Evolutionary conservation across 2,888 invertebrate species (phyloP).

Genomic region (Trissoscelio sp.): DNA sequence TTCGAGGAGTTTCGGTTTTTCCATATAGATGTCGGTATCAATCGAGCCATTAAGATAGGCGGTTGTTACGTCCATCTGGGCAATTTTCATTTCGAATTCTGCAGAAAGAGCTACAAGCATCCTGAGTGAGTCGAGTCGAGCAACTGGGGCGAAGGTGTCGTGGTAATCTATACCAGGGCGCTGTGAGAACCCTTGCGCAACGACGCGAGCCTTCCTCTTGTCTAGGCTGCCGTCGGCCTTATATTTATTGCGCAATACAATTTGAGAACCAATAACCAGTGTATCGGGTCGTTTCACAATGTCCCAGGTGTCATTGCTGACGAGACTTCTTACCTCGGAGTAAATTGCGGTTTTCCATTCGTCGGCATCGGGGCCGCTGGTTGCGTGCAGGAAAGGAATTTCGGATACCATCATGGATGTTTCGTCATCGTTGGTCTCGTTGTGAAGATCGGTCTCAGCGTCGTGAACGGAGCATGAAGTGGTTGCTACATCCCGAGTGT

Average conservation of each 20-base stretch:
- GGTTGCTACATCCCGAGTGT: no score
- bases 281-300: constrained; percentile 43
- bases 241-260: constrained; percentile 24
- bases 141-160: no score
- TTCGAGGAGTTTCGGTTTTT: background rate
- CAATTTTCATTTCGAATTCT: constrained; percentile 55
- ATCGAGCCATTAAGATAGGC: no score
- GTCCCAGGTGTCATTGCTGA: constrained; percentile 62
- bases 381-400: constrained; percentile 16
- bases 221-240: constrained; percentile 55
- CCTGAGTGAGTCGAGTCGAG: constrained; percentile 49
- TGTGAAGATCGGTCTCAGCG: no score
- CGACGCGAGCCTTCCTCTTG: constrained; percentile 64
- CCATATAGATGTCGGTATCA: no score
- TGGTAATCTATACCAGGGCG: constrained; percentile 63
- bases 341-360: constrained; percentile 44
- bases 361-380: constrained; percentile 4
- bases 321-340: constrained; percentile 53
- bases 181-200: constrained; percentile 47
- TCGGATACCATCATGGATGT: constrained; percentile 40
- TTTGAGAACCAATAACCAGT: constrained; percentile 11
- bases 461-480: no score
- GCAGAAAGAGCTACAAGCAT: constrained; percentile 65
- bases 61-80: constrained; percentile 54
- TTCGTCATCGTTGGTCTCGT: no score